Evolutionary conservation across 2,797 vertebrate genomes (phyloP), one percentile per base, ranked within the genome.

Genomic region (Chelmon rostratus): DNA sequence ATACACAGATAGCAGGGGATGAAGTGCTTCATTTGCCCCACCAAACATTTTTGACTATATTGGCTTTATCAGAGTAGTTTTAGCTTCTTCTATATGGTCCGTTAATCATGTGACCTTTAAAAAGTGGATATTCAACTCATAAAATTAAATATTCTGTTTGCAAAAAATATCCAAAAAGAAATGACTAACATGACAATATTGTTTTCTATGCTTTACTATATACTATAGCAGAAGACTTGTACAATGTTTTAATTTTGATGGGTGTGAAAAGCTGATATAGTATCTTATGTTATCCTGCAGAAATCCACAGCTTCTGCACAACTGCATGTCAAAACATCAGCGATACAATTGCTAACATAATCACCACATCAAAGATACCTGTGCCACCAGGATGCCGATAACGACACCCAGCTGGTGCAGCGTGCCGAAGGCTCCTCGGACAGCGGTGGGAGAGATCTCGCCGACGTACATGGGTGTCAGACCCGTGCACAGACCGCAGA

Each of bases 391-490:
- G 88, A 99, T 99, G 82, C 98, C 97, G 6, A 99, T 73, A n/a
- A 99, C 98, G 4, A 99, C 96, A 15, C 96, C 98, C 80, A 99
- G 95, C 93, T 99, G 98, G 87, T 99, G 96, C 53, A 99, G 94
- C 0, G 98, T 98, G 33, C 98, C 98, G 1, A 99, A 98, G 40
- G 98, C 98, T 46, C 98, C 98, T 1, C 97, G 94, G 12, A 97
- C 70, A 0, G 91, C 88, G 0, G 98, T 99, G 40, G 98, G 98
- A 0, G 97, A 93, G 68, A 99, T 82, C 82, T 99, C 98, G 0
- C 97, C 97, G 40, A 99, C 95, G 52, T 98, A 99, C 97, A 99
- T 97, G 67, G 98, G 98, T 0, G 98, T 97, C 64, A 99, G 95
- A 15, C 97, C 98, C 0, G 98, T 98, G 91, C 94, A 96, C 57